Evolutionary conservation across 1,140 invertebrate species (phyloP), one percentile per base, ranked within the genome.

Genomic region (Cephus cinctus): DNA sequence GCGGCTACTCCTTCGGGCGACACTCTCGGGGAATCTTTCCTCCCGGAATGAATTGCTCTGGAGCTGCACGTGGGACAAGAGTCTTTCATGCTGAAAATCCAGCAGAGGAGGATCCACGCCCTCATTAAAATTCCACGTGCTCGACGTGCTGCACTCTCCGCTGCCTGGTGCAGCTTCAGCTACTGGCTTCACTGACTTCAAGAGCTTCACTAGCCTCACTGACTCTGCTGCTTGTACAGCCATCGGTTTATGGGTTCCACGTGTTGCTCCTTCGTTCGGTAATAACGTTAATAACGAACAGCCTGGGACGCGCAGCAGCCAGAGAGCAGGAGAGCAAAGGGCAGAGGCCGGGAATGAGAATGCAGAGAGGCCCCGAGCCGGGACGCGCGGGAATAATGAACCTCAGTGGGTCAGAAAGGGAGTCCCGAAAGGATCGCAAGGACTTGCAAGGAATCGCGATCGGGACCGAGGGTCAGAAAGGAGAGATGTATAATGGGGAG

Each of bases 61-160:
- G n/a, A n/a, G n/a, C n/a, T n/a, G n/a, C n/a, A n/a, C n/a, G n/a
- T n/a, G n/a, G n/a, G n/a, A n/a, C n/a, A n/a, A n/a, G n/a, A n/a
- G n/a, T n/a, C n/a, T n/a, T n/a, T n/a, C n/a, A n/a, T n/a, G n/a
- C n/a, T n/a, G n/a, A n/a, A n/a, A n/a, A n/a, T n/a, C n/a, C n/a
- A n/a, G n/a, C n/a, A n/a, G n/a, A n/a, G n/a, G n/a, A n/a, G n/a
- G n/a, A n/a, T n/a, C n/a, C n/a, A n/a, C 40, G 54, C 12, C 31
- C 59, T 65, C 62, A 61, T 65, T 65, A 65, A 65, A 65, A 65
- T 65, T 65, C 62, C 61, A 59, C 54, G 14, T 36, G 34, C 19
- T 18, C 34, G 9, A 18, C 57, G 57, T 43, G 43, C 27, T 39
- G 48, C 46, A 50, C 54, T 40, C n/a, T 6, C 15, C 18, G 8